Conservation (phyloP, 2,113 vertebrate species). For the Ivindomyrus marchei region DNA sequence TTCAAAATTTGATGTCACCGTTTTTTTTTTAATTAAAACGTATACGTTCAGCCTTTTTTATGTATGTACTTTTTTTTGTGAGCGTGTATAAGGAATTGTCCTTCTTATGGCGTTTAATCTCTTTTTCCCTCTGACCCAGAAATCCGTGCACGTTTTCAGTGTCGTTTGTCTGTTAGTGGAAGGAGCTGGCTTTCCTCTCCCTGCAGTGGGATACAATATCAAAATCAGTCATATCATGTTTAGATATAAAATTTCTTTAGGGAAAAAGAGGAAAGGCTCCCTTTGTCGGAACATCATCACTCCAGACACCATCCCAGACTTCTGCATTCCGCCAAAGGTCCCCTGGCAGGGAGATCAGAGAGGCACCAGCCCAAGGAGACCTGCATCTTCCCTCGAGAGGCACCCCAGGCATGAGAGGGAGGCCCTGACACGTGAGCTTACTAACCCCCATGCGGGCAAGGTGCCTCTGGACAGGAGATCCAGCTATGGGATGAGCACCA, state of each 20-base stretch:
- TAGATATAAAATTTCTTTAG: constrained; percentile 48
- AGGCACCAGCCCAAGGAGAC: constrained; percentile 36
- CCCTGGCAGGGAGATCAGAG: constrained; percentile 50
- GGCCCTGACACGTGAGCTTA: constrained; percentile 26
- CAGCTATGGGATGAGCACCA: constrained; percentile 69
- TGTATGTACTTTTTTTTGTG: not conserved
- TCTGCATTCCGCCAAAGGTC: constrained; percentile 65
- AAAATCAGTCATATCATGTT: constrained; percentile 61
- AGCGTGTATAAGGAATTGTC: not conserved
- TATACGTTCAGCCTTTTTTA: not conserved
- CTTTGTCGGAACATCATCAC: constrained; percentile 67
- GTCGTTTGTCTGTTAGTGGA: constrained; percentile 61
- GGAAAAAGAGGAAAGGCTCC: constrained; percentile 49
- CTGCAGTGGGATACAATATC: constrained; percentile 54
- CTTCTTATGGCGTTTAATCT: constrained; percentile 23
- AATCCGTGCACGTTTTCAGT: constrained; percentile 62
- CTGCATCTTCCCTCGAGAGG: constrained; percentile 27
- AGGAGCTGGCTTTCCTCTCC: constrained; percentile 51
- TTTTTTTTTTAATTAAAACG: not conserved
- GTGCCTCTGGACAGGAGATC: constrained; percentile 42
- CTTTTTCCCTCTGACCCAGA: constrained; percentile 4
- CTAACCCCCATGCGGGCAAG: constrained; percentile 66
- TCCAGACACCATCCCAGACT: constrained; percentile 67
- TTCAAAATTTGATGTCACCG: not conserved
- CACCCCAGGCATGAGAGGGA: constrained; percentile 41